phyloP scores from a whole-genome alignment of 2,888 invertebrate genomes.

The Drosophila rubida region DNA sequence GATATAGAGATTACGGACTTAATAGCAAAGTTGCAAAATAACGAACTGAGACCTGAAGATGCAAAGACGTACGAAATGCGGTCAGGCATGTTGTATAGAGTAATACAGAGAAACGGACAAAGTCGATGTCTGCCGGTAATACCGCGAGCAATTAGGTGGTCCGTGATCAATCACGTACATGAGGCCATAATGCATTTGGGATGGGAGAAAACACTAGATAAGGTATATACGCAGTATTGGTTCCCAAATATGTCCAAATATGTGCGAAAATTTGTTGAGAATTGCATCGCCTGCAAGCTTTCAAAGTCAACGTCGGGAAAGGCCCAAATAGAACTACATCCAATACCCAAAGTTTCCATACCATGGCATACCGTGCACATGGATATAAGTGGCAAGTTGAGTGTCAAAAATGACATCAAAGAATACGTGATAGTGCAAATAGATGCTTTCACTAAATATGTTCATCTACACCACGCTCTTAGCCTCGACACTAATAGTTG shows the following conservation, averaged over 20 bases:
- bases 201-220: conserved; percentile 15
- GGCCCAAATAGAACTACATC: conserved; percentile 12
- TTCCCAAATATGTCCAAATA: conserved; percentile 9
- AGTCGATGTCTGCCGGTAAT: conserved; percentile 1
- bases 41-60: conserved; percentile 5
- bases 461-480: no score
- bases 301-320: conserved; percentile 2
- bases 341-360: conserved; percentile 10
- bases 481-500: no score
- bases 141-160: conserved; percentile 12
- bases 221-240: conserved; percentile 18
- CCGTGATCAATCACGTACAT: conserved; percentile 13
- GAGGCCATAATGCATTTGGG: conserved; percentile 20
- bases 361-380: conserved; percentile 8
- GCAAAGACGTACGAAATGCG: conserved; percentile 11
- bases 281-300: conserved; percentile 8
- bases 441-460: no score
- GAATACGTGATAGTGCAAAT: neutral
- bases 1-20: conserved; percentile 8
- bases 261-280: conserved; percentile 18
- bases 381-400: neutral
- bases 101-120: conserved; percentile 15
- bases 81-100: conserved; percentile 13
- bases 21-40: conserved; percentile 7
- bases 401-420: conserved; percentile 2